A percentile compares a stretch with the other conserved stretches of the same genome.
phyloP scores from a whole-genome alignment of 2,113 vertebrate genomes.

The Gadus macrocephalus region DNA sequence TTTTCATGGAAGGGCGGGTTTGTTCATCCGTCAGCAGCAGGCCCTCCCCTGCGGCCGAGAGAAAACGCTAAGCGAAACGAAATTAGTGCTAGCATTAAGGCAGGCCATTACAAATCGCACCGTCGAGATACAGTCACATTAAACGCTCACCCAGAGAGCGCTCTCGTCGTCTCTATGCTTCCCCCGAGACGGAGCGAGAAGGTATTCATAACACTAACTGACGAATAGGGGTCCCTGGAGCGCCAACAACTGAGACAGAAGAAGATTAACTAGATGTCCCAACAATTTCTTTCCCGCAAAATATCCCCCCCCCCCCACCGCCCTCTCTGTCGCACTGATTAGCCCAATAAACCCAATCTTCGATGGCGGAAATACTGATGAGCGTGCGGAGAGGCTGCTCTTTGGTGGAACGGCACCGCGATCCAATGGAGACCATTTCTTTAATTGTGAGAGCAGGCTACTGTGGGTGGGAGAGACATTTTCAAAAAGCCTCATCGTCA shows the following conservation, averaged over 20 bases:
- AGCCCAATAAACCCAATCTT: slow-evolving; percentile 62
- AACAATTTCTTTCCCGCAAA: slow-evolving; percentile 42
- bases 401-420: slow-evolving; percentile 42
- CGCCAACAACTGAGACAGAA: slow-evolving; percentile 50
- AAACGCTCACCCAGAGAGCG: slow-evolving; percentile 25
- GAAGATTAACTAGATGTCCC: slow-evolving; percentile 55
- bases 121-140: too few species aligned
- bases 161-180: slow-evolving; percentile 39
- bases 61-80: slow-evolving; percentile 37
- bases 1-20: slow-evolving; percentile 33
- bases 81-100: slow-evolving; percentile 57
- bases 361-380: slow-evolving; percentile 5
- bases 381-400: slow-evolving; percentile 7
- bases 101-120: slow-evolving; percentile 51
- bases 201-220: slow-evolving; percentile 68
- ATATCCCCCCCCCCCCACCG: slow-evolving; percentile 30
- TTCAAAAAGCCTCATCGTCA: slow-evolving; percentile 53
- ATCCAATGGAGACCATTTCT: slow-evolving; percentile 29
- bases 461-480: slow-evolving; percentile 32
- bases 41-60: slow-evolving; percentile 13
- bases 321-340: slow-evolving; percentile 56
- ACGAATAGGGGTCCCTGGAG: slow-evolving; percentile 64
- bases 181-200: slow-evolving; percentile 28
- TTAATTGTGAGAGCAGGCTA: slow-evolving; percentile 28
- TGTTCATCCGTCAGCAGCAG: slow-evolving; percentile 44